These are phyloP conservation scores for Branchipolynoe longqiensis DNA, from an alignment of 2,888 invertebrate genomes.

Conservation along the genomic window DNA sequence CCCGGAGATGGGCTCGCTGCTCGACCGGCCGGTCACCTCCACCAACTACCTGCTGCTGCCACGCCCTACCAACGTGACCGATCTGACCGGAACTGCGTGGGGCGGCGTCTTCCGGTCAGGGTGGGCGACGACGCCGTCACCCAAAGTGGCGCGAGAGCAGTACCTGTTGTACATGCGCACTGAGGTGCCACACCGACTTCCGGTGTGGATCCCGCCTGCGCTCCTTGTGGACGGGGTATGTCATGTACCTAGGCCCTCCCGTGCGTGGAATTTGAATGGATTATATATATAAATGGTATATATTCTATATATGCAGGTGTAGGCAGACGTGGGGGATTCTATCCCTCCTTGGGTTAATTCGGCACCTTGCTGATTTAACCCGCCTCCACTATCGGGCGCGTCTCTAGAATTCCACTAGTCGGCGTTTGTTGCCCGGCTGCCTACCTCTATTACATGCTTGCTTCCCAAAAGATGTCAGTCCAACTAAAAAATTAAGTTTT, in stretches of 20 bases:
- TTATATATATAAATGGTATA: too few species aligned
- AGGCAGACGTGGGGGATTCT: too few species aligned
- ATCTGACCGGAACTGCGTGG: slow-evolving; percentile 13
- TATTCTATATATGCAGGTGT: too few species aligned
- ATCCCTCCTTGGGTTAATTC: too few species aligned
- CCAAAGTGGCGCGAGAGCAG: slow-evolving; percentile 18
- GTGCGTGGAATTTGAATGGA: too few species aligned
- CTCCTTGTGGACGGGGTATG: slow-evolving; percentile 11
- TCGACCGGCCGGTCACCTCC: neutral
- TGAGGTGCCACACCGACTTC: neutral
- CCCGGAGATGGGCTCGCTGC: neutral
- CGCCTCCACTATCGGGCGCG: too few species aligned
- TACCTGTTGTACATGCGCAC: slow-evolving; percentile 14
- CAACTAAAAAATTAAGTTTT: too few species aligned
- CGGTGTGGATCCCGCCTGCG: neutral
- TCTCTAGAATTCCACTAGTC: too few species aligned
- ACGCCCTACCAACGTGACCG: neutral
- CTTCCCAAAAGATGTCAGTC: too few species aligned
- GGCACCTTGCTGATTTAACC: too few species aligned
- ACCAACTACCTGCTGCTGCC: slow-evolving; percentile 15
- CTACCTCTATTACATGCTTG: too few species aligned
- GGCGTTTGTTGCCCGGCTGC: too few species aligned
- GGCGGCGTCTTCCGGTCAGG: slow-evolving; percentile 31
- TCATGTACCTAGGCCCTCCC: neutral
- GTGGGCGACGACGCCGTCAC: slow-evolving; percentile 11